A percentile compares a stretch with the other conserved stretches of the same genome.
These are phyloP conservation scores for Pseudochirops corinnae DNA, from an alignment of 2,797 vertebrate genomes.

Conservation along the genomic window DNA sequence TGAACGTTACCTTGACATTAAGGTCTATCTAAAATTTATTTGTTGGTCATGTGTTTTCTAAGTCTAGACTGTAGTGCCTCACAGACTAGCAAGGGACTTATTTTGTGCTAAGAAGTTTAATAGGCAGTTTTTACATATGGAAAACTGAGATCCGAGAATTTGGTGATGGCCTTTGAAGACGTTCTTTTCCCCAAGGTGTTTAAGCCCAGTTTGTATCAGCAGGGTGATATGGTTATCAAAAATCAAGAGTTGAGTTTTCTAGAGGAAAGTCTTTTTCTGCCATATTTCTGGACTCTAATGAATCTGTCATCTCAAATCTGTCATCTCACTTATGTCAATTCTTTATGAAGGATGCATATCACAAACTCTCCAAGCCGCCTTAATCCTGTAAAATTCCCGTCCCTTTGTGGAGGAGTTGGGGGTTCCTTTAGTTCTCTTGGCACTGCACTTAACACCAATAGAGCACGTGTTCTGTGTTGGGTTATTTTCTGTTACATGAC, in stretches of 20 bases:
- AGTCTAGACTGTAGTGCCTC: background rate
- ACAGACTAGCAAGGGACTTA: background rate
- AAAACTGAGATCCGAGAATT: background rate
- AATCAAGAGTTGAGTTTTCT: no score
- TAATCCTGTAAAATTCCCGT: background rate
- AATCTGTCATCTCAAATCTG: no score
- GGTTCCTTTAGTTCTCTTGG: no score
- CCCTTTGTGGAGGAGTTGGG: no score
- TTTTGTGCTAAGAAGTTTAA: constrained; percentile 18
- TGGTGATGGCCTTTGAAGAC: no score
- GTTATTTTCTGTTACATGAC: background rate
- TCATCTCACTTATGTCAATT: no score
- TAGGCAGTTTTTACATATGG: background rate
- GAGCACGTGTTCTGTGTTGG: background rate
- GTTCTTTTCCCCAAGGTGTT: background rate
- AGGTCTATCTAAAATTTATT: background rate
- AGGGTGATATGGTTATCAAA: no score
- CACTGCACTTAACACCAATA: background rate
- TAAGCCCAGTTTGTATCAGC: background rate
- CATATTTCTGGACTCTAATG: no score
- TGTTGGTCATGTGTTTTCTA: constrained; percentile 19
- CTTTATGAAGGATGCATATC: no score
- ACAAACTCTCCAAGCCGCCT: no score
- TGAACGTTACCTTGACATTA: background rate
- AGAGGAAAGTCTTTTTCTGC: no score